These are phyloP conservation scores for Sorex araneus DNA, from an alignment of 2,113 vertebrate genomes.

Conservation along the genomic window DNA sequence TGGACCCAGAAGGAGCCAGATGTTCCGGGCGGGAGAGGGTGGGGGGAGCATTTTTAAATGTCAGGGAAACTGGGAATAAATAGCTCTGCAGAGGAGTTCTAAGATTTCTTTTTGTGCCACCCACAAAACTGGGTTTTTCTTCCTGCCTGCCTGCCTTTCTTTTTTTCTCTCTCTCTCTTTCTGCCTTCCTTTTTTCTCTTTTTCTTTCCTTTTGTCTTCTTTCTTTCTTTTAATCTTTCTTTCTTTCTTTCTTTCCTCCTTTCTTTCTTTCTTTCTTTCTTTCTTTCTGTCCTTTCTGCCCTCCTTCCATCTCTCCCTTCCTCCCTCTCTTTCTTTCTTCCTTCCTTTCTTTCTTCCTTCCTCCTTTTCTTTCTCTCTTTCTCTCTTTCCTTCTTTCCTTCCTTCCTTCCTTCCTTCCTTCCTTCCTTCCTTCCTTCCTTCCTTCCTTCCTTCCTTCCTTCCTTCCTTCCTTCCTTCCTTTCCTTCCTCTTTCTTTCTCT, in stretches of 20 bases:
- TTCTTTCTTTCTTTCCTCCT: not conserved
- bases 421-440: no score
- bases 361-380: no score
- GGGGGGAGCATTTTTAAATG: constrained; percentile 30
- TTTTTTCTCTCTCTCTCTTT: not conserved
- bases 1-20: constrained; percentile 48
- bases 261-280: not conserved
- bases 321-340: not conserved
- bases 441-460: not conserved
- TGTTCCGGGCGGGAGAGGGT: not conserved
- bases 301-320: no score
- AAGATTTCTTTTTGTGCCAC: not conserved
- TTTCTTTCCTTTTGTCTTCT: not conserved
- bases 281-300: not conserved
- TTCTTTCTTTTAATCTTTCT: not conserved
- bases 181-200: not conserved
- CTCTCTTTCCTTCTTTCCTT: no score
- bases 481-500: not conserved
- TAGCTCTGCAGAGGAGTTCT: constrained; percentile 24
- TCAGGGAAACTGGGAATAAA: constrained; percentile 50
- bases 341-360: not conserved
- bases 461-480: not conserved
- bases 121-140: not conserved
- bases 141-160: not conserved
- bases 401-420: not conserved